Evolutionary conservation across 2,113 vertebrate genomes (phyloP), one percentile per base, ranked within the genome.

Genomic region (Catharus bicknelli): DNA sequence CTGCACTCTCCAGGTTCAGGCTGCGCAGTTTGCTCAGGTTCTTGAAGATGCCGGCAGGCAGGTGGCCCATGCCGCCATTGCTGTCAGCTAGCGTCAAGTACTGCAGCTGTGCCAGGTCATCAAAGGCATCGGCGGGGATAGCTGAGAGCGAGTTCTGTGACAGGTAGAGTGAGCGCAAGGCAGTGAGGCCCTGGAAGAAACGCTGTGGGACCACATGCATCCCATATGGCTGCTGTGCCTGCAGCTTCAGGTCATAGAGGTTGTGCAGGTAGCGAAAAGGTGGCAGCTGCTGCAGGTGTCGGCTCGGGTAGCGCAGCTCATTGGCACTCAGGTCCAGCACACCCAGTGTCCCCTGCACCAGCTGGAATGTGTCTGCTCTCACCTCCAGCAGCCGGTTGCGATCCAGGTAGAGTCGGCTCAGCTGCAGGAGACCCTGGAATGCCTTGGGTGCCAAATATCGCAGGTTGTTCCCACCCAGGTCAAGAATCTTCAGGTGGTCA

Each of bases 391-490:
- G 95, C 45, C 95, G 95, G 93, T 99, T 99, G 67, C 97, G 95
- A 72, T 98, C 98, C 43, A 99, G 93, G 62, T 98, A 98, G 27
- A 99, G 96, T 9, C 98, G 97, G 10, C 87, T 27, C 25, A 99
- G 92, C 42, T 10, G 86, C 21, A 29, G 29, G 16, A 99, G 94
- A 14, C 98, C 98, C 64, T 59, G 51, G 77, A 99, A 96, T 1
- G 98, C 98, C 2, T 4, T 51, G 1, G 26, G 22, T 12, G 94
- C 21, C 70, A 98, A 83, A 17, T 96, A 70, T 23, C 88, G 86
- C 57, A 99, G 97, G 80, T 97, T 98, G 94, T 99, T 99, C 12
- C 97, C 97, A 0, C 98, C 99, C 6, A 99, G 93, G 89, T 98
- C 98, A 45, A 99, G 83, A 68, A 61, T 97, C 15, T 15, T 81